Percentiles rank a stretch among this genome's conserved stretches.
These are phyloP conservation scores for Eupithecia insigniata DNA, from an alignment of 2,888 invertebrate species.

Conservation along the genomic window DNA sequence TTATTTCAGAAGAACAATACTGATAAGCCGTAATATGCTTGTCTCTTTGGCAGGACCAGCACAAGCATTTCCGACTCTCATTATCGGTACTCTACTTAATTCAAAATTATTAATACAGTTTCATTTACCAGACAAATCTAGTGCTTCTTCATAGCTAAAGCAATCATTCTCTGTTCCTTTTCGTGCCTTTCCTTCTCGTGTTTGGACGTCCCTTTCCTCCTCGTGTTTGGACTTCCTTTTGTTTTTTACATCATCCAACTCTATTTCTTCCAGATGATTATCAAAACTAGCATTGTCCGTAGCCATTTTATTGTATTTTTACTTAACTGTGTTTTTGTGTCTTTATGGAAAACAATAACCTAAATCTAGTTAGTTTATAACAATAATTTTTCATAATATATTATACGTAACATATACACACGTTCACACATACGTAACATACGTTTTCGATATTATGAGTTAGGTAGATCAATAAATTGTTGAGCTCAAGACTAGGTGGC, in stretches of 20 bases:
- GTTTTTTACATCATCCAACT: slow-evolving; percentile 23
- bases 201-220: slow-evolving; percentile 14
- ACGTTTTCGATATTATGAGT: neutral
- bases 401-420: too few relatives aligned
- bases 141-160: slow-evolving; percentile 56
- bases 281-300: slow-evolving; percentile 38
- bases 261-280: slow-evolving; percentile 35
- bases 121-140: slow-evolving; percentile 54
- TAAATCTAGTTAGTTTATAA: too few relatives aligned
- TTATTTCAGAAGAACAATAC: neutral
- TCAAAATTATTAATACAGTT: neutral
- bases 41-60: too few relatives aligned
- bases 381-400: too few relatives aligned
- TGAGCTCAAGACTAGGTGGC: neutral
- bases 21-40: neutral
- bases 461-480: neutral
- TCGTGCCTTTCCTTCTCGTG: too few relatives aligned
- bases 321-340: neutral
- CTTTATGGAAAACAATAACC: too few relatives aligned
- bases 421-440: too few relatives aligned
- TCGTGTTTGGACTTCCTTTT: slow-evolving; percentile 14
- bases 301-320: slow-evolving; percentile 27
- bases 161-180: slow-evolving; percentile 21
- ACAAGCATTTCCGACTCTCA: neutral
- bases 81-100: too few relatives aligned